Conservation (phyloP, 2,113 vertebrate species). For the Laterallus jamaicensis region DNA sequence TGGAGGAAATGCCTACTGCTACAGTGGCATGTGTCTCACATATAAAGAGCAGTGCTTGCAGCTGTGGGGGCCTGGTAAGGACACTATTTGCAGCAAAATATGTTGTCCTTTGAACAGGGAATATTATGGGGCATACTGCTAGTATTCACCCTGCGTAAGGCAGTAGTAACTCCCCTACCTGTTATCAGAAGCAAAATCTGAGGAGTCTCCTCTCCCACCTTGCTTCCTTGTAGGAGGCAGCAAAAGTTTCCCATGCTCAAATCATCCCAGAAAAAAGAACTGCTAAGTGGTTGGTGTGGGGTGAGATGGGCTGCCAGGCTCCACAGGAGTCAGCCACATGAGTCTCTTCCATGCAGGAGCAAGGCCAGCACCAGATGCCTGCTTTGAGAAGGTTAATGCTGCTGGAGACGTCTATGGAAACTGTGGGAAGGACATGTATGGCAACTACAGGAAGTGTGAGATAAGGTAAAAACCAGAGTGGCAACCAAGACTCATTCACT, state of each 20-base stretch:
- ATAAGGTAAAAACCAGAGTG: conserved; percentile 74
- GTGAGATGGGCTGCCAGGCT: not conserved
- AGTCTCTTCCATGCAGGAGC: conserved; percentile 79
- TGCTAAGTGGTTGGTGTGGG: not conserved
- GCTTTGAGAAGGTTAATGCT: conserved; percentile 89
- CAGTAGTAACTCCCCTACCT: not conserved
- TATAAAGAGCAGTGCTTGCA: conserved; percentile 90
- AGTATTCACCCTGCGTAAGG: not conserved
- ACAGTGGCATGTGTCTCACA: conserved; percentile 96
- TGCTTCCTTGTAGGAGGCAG: not conserved
- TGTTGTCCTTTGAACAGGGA: not conserved
- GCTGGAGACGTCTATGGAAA: conserved; percentile 94
- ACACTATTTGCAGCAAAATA: not conserved
- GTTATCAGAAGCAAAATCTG: not conserved
- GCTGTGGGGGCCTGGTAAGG: conserved; percentile 89
- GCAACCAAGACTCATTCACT: not conserved
- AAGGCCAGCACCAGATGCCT: conserved; percentile 84
- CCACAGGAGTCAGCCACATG: not conserved
- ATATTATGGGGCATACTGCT: not conserved
- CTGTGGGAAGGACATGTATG: conserved; percentile 90
- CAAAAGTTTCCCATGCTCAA: not conserved
- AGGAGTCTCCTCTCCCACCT: not conserved
- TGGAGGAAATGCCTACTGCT: conserved; percentile 86
- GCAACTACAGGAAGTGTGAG: conserved; percentile 86
- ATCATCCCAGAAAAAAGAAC: not conserved